phyloP scores from a whole-genome alignment of 2,113 vertebrate genomes.

The Muntiacus reevesi region DNA sequence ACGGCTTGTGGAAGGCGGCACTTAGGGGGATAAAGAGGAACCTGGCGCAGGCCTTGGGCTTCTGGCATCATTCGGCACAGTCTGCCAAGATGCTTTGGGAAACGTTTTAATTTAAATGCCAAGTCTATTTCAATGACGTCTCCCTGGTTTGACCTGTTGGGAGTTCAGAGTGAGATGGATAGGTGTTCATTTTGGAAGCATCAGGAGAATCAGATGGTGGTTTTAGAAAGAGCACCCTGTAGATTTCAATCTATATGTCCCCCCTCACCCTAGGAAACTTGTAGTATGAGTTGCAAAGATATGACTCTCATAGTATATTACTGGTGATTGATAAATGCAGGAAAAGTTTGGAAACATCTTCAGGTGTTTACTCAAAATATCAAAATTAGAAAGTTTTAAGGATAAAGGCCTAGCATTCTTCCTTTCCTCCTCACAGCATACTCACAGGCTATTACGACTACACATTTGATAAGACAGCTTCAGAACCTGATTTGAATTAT shows the following conservation, averaged over 20 bases:
- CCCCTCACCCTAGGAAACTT: background rate
- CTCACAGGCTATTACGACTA: background rate
- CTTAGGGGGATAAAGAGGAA: constrained; percentile 49
- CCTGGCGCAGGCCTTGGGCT: constrained; percentile 56
- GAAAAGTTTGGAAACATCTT: background rate
- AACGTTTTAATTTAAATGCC: constrained; percentile 71
- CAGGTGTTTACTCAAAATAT: background rate
- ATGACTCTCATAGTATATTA: constrained; percentile 53
- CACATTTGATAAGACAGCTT: background rate
- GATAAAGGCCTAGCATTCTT: background rate
- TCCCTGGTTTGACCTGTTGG: constrained; percentile 66
- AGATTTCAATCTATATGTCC: constrained; percentile 40
- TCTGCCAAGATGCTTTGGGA: constrained; percentile 73
- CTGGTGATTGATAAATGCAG: constrained; percentile 40
- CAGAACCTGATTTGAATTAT: constrained; percentile 13
- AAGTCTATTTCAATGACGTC: constrained; percentile 65
- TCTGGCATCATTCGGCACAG: constrained; percentile 69
- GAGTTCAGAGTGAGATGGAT: constrained; percentile 52
- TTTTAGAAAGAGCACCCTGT: background rate
- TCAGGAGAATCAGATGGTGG: background rate
- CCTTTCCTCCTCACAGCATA: background rate
- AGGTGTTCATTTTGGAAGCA: constrained; percentile 37
- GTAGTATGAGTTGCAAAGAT: background rate
- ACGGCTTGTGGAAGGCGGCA: constrained; percentile 33
- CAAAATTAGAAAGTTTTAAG: background rate